These are phyloP conservation scores for Rhyzopertha dominica DNA, from an alignment of 1,140 invertebrate genomes.

Conservation along the genomic window DNA sequence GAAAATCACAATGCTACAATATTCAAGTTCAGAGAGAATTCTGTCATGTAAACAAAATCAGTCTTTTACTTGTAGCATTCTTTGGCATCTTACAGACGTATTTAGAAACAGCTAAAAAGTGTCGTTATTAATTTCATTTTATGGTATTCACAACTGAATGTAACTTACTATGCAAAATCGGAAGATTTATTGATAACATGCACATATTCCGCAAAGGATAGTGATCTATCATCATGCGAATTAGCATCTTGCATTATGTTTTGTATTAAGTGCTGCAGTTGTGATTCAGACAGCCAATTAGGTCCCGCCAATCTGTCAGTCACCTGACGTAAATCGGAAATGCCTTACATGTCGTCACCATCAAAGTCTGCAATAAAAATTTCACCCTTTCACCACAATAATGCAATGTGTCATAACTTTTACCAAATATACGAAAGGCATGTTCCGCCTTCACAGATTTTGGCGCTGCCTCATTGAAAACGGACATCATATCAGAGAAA, in stretches of 20 bases:
- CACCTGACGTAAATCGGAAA: slow-evolving; percentile 68
- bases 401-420: slow-evolving; percentile 16
- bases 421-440: slow-evolving; percentile 93
- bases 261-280: slow-evolving; percentile 66
- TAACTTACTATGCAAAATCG: slow-evolving; percentile 75
- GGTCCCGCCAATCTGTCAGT: slow-evolving; percentile 64
- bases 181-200: slow-evolving; percentile 90
- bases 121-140: slow-evolving; percentile 24
- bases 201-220: slow-evolving; percentile 93
- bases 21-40: too few species aligned
- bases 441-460: slow-evolving; percentile 90
- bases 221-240: slow-evolving; percentile 83
- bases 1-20: not conserved
- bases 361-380: slow-evolving; percentile 71
- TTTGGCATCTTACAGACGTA: slow-evolving; percentile 57
- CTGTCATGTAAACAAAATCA: too few species aligned
- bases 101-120: slow-evolving; percentile 57
- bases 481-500: slow-evolving; percentile 95
- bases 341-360: slow-evolving; percentile 82
- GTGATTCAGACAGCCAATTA: slow-evolving; percentile 58
- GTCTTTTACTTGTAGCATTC: too few species aligned
- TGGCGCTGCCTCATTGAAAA: slow-evolving; percentile 85
- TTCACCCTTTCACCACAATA: not conserved
- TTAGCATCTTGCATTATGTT: slow-evolving; percentile 86
- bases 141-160: slow-evolving; percentile 2